These are phyloP conservation scores for Apteryx mantelli DNA, from an alignment of 2,113 vertebrate genomes.

Conservation along the genomic window DNA sequence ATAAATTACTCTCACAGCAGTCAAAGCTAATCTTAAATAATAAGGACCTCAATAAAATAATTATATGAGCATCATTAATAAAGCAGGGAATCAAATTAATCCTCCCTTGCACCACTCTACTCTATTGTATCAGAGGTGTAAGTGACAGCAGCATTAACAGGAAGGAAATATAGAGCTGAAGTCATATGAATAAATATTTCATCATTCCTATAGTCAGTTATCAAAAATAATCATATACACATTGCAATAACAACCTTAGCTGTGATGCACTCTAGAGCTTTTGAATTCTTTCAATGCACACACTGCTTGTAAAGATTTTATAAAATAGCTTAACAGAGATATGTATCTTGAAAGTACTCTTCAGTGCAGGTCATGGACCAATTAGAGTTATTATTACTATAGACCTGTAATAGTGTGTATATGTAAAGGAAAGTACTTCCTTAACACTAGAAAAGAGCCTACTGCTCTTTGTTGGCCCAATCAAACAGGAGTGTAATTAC, in stretches of 20 bases:
- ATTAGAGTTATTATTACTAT: background rate
- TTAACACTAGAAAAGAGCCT: background rate
- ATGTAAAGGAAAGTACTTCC: background rate
- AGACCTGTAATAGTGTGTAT: background rate
- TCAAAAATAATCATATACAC: background rate
- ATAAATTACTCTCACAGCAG: background rate
- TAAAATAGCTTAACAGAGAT: background rate
- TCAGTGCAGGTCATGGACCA: background rate
- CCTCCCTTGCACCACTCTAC: background rate
- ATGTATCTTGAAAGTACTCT: background rate
- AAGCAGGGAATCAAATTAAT: conserved; percentile 5
- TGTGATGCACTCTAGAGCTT: background rate
- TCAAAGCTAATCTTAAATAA: conserved; percentile 30
- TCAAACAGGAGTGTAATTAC: background rate
- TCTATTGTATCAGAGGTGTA: background rate
- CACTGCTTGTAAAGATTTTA: background rate
- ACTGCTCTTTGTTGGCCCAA: background rate
- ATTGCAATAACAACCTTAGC: background rate
- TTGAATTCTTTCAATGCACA: conserved; percentile 1
- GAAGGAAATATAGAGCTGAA: background rate
- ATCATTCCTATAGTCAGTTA: background rate
- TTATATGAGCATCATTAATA: conserved; percentile 12
- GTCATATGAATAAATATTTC: background rate
- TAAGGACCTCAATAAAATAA: conserved; percentile 24
- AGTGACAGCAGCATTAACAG: background rate